Evolutionary conservation across 92 coral and sea anemone genomes (phyloP).

Genomic region (Siderastrea siderea): DNA sequence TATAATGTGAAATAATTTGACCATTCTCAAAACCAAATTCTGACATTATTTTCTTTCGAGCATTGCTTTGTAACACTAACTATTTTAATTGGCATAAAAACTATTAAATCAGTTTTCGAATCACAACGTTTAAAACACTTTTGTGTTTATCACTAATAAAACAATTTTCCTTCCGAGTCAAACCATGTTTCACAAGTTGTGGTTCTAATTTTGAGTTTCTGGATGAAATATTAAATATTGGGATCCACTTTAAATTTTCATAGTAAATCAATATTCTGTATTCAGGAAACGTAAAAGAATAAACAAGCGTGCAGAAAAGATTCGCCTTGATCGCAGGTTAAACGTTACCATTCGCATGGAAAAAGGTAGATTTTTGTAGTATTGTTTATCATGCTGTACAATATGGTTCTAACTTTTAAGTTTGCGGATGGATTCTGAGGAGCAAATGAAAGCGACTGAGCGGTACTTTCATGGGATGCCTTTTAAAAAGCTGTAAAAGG

Average conservation of each 20-base stretch:
- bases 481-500: too few species aligned
- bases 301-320: background rate
- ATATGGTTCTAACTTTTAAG: too few species aligned
- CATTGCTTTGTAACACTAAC: slow-evolving; percentile 7
- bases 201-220: background rate
- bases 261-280: background rate
- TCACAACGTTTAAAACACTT: slow-evolving; percentile 12
- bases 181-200: background rate
- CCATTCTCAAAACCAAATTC: slow-evolving; percentile 16
- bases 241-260: background rate
- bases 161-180: background rate
- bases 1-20: slow-evolving; percentile 30
- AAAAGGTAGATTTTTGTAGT: background rate
- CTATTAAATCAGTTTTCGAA: slow-evolving; percentile 27
- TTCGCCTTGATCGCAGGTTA: background rate
- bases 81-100: slow-evolving; percentile 16
- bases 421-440: too few species aligned
- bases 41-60: slow-evolving; percentile 52
- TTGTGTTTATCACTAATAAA: background rate
- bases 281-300: background rate
- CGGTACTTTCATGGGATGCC: too few species aligned
- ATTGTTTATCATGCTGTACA: too few species aligned
- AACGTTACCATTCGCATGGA: background rate
- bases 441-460: too few species aligned
- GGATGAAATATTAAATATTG: background rate